phyloP scores from a whole-genome alignment of 2,888 invertebrate species.

The Troilus luridus region DNA sequence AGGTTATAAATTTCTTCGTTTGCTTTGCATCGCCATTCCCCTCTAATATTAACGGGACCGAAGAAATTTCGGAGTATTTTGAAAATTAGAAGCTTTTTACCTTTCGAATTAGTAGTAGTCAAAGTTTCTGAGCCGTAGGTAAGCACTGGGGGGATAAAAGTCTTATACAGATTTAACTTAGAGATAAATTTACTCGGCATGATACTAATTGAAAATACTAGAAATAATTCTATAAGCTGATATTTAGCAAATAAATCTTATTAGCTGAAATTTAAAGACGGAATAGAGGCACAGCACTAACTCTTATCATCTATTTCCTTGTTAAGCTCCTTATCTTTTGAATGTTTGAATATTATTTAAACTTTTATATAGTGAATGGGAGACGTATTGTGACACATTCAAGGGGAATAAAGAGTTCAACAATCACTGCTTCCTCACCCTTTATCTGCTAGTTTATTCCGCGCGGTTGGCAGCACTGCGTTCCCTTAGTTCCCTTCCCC shows the following conservation, averaged over 20 bases:
- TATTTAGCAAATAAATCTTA: not conserved
- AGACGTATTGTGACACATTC: not conserved
- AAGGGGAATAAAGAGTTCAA: slow-evolving; percentile 18
- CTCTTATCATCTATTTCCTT: not conserved
- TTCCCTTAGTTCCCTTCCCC: slow-evolving; percentile 45
- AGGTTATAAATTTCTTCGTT: no score
- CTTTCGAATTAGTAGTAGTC: no score
- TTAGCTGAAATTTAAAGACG: not conserved
- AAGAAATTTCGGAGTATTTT: no score
- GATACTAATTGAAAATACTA: not conserved
- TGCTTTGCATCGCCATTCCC: no score
- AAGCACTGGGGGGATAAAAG: no score
- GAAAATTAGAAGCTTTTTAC: no score
- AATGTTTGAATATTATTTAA: not conserved
- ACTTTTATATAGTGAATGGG: not conserved
- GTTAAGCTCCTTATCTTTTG: not conserved
- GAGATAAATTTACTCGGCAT: no score
- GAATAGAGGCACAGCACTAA: not conserved
- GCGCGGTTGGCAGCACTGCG: slow-evolving; percentile 42
- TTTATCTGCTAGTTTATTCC: slow-evolving; percentile 25
- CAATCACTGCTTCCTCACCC: not conserved
- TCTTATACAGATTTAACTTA: no score
- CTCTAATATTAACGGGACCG: no score
- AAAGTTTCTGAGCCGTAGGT: no score
- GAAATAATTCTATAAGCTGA: not conserved